Evolutionary conservation across 2,888 invertebrate species (phyloP).

Genomic region (Oscheius sp.): DNA sequence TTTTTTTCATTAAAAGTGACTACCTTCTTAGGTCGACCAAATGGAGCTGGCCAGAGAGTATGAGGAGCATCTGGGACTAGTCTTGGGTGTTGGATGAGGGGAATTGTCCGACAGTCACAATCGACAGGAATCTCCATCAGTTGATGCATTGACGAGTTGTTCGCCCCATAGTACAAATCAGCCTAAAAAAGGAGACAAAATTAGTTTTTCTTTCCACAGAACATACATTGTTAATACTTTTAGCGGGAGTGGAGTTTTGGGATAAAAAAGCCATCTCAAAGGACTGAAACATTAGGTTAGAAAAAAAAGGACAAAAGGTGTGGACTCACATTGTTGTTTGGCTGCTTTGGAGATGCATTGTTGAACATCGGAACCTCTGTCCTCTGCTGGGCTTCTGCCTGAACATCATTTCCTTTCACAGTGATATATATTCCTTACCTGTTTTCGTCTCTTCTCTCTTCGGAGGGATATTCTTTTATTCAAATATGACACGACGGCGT

Average conservation of each 20-base stretch:
- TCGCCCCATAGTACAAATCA: conserved; percentile 54
- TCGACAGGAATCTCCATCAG: conserved; percentile 61
- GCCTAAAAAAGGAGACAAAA: conserved; percentile 40
- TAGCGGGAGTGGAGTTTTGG: conserved; percentile 60
- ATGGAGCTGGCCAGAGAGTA: conserved; percentile 63
- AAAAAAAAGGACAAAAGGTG: background rate
- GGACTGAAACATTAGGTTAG: conserved; percentile 44
- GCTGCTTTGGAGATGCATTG: conserved; percentile 43
- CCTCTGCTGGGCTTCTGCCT: conserved; percentile 53
- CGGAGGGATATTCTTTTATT: conserved; percentile 95
- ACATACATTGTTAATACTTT: conserved; percentile 42
- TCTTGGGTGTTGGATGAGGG: conserved; percentile 58
- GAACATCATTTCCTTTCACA: background rate
- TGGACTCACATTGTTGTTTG: conserved; percentile 52
- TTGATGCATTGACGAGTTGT: conserved; percentile 59
- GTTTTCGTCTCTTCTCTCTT: conserved; percentile 75
- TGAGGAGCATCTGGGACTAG: conserved; percentile 52
- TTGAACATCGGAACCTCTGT: conserved; percentile 57
- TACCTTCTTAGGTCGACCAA: conserved; percentile 57
- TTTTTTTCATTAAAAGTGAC: background rate
- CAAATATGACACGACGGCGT: conserved; percentile 97
- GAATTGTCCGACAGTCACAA: conserved; percentile 62
- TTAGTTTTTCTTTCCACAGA: background rate
- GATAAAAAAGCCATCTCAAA: conserved; percentile 62
- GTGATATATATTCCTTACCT: too few species aligned